Evolutionary conservation across 2,113 vertebrate species (phyloP), one percentile per base, ranked within the genome.

Genomic region (Sylvilagus bachmani): DNA sequence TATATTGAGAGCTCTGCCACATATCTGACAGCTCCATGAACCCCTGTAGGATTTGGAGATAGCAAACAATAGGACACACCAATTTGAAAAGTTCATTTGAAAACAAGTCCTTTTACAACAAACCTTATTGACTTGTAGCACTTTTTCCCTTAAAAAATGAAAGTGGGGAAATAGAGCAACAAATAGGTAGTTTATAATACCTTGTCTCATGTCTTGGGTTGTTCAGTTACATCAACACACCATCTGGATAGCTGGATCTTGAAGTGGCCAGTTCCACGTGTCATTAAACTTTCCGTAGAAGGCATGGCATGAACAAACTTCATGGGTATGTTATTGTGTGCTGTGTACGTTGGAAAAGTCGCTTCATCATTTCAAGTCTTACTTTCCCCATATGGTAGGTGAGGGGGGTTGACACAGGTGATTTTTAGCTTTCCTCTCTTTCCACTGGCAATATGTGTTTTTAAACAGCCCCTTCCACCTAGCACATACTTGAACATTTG

Each of bases 401-500:
- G 74, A 74, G 25, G 44, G 13, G 2, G 11, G 21, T 38, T 69
- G 33, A 74, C 36, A 13, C 4, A 58, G 44, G 58, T 81, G 25
- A 66, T 61, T 86, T 79, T 62, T 55, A 77, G 33, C n/a, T 62
- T 83, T 70, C 38, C 10, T 73, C 49, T 77, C 22, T 86, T 87
- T 82, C 27, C 27, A 80, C 55, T 66, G 33, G 49, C 77, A 77
- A 67, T 31, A 53, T 71, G 24, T 75, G 1, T 83, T 90, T 93
- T 87, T 58, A 67, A 71, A 70, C 11, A 73, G 36, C 29, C 25
- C 9, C 17, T 71, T 79, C 77, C 33, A 79, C 31, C 11, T 3
- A 74, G 21, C 53, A 53, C 31, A 31, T 22, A n/a, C 13, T 93
- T 71, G 53, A 78, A 86, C 9, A 83, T 80, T 90, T 95, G 38